Percentiles rank a stretch among this genome's conserved stretches.
phyloP scores from a whole-genome alignment of 2,888 invertebrate genomes.

The Sipha maydis region DNA sequence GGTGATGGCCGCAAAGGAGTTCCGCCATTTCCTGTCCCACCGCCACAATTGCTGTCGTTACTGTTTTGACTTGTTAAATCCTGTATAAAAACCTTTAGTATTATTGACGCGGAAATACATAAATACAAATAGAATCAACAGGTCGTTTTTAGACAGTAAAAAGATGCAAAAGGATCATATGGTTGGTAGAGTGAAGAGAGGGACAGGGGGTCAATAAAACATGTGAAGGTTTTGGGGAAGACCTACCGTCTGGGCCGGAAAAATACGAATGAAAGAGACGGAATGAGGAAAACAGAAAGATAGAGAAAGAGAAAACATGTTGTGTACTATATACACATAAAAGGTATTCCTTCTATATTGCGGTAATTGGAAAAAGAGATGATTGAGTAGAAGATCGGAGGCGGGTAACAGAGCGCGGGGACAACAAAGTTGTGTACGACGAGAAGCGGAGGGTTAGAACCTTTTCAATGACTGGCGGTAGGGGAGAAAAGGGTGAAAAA shows the following conservation, averaged over 20 bases:
- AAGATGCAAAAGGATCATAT: slow-evolving; percentile 55
- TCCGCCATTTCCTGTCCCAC: slow-evolving; percentile 76
- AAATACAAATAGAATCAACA: slow-evolving; percentile 60
- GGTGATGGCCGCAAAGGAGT: slow-evolving; percentile 89
- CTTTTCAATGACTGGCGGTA: slow-evolving; percentile 42
- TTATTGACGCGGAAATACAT: slow-evolving; percentile 41
- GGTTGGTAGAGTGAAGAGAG: background rate
- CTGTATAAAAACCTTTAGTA: slow-evolving; percentile 70
- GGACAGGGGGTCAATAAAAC: slow-evolving; percentile 60
- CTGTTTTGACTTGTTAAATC: slow-evolving; percentile 87
- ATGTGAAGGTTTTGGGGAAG: slow-evolving; percentile 56
- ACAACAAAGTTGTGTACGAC: slow-evolving; percentile 51
- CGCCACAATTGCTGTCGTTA: slow-evolving; percentile 85
- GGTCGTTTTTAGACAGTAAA: slow-evolving; percentile 52
- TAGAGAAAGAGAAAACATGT: slow-evolving; percentile 46
- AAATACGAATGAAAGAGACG: slow-evolving; percentile 57
- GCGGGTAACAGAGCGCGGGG: slow-evolving; percentile 36
- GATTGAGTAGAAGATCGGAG: slow-evolving; percentile 41
- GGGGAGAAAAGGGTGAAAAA: slow-evolving; percentile 40
- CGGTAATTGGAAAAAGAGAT: slow-evolving; percentile 61
- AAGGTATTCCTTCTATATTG: slow-evolving; percentile 59
- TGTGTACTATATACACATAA: slow-evolving; percentile 60
- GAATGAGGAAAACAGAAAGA: slow-evolving; percentile 53
- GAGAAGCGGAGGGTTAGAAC: slow-evolving; percentile 62
- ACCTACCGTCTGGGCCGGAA: slow-evolving; percentile 55